Percentiles rank a stretch among this genome's conserved stretches.
phyloP scores from a whole-genome alignment of 2,797 vertebrate species.

The Macropus fuliginosus region DNA sequence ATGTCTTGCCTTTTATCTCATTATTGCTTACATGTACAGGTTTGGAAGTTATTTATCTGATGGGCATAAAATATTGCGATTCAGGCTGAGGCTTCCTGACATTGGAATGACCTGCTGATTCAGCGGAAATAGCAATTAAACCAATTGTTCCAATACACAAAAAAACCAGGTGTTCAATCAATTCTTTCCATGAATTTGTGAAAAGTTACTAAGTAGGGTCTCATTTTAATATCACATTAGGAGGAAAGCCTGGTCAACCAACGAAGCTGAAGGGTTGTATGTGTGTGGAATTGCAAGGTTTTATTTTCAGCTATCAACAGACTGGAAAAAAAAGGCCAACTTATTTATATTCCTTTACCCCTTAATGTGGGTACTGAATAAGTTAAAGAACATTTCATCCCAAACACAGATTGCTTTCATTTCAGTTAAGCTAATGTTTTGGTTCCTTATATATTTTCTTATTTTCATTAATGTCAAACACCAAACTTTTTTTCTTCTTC shows the following conservation, averaged over 20 bases:
- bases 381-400: constrained; percentile 84
- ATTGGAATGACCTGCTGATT: neutral
- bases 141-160: neutral
- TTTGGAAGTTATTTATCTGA: accelerated
- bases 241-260: constrained; percentile 50
- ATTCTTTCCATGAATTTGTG: neutral
- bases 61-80: neutral
- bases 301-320: constrained; percentile 76
- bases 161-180: neutral
- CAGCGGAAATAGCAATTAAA: too few relatives aligned
- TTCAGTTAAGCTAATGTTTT: constrained; percentile 83
- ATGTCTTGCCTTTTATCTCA: neutral
- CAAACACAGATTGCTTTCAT: constrained; percentile 82
- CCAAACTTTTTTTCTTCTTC: constrained; percentile 65
- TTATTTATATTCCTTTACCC: constrained; percentile 80
- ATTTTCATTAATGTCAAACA: constrained; percentile 79
- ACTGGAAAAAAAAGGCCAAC: constrained; percentile 69
- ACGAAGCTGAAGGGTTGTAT: constrained; percentile 45
- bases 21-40: neutral
- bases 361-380: constrained; percentile 82
- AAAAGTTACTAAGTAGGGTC: neutral
- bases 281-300: constrained; percentile 69
- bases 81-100: neutral
- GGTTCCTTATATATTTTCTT: constrained; percentile 80
- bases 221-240: constrained; percentile 32